Conservation (phyloP, 2,888 invertebrate genomes). For the Salticus scenicus region DNA sequence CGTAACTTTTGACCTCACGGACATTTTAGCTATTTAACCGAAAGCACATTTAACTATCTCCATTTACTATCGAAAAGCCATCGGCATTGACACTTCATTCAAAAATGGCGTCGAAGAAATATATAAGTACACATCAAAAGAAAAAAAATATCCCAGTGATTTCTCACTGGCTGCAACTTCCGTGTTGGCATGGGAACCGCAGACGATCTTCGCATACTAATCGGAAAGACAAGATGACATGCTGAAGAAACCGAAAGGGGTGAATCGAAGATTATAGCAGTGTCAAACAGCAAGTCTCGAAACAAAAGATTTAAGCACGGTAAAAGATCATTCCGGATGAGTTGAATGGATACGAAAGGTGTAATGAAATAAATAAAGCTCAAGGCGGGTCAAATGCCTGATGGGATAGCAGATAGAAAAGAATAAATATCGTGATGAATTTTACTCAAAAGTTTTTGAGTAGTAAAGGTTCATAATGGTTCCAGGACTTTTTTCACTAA, state of each 20-base stretch:
- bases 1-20: neutral
- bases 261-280: neutral
- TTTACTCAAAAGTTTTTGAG: too few relatives aligned
- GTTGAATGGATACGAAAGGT: neutral
- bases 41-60: neutral
- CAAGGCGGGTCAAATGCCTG: too few relatives aligned
- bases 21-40: neutral
- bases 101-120: neutral
- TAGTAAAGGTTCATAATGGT: too few relatives aligned
- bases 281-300: neutral
- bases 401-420: neutral
- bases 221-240: slow-evolving; percentile 16
- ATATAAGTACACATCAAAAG: too few relatives aligned
- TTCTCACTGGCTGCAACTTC: slow-evolving; percentile 26
- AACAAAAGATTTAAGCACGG: neutral
- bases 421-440: neutral
- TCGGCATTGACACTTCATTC: neutral
- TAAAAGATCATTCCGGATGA: neutral
- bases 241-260: neutral
- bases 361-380: too few relatives aligned
- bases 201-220: slow-evolving; percentile 56
- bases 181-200: slow-evolving; percentile 54
- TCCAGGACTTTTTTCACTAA: too few relatives aligned
- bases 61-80: neutral
- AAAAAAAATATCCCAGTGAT: neutral